Percentiles rank a stretch among this genome's conserved stretches.
phyloP scores from a whole-genome alignment of 2,797 vertebrate species.

The Tapirus indicus region DNA sequence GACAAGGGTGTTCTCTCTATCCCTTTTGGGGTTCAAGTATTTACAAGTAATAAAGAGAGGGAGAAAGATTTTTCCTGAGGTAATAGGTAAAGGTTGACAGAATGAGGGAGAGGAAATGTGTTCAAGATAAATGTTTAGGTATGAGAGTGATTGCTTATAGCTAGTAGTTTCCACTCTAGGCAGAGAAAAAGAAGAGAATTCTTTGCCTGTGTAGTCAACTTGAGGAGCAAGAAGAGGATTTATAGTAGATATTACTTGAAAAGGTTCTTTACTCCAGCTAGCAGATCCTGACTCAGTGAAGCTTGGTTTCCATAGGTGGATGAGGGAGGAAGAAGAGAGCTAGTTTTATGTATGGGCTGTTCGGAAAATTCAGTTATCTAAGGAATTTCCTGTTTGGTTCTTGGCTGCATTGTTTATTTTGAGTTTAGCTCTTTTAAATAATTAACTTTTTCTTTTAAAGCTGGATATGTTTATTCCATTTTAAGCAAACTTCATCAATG shows the following conservation, averaged over 20 bases:
- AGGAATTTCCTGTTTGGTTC: constrained; percentile 58
- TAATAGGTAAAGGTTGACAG: neutral
- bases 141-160: neutral
- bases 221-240: neutral
- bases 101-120: neutral
- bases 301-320: neutral
- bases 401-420: constrained; percentile 28
- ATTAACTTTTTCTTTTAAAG: constrained; percentile 20
- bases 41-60: neutral
- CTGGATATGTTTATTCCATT: neutral
- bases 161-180: neutral
- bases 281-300: neutral
- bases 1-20: neutral
- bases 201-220: neutral
- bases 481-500: constrained; percentile 7
- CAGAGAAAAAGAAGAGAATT: neutral
- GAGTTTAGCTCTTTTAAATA: constrained; percentile 37
- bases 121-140: neutral
- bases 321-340: neutral
- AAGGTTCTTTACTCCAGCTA: neutral
- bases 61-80: neutral
- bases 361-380: constrained; percentile 51
- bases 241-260: neutral
- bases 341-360: neutral
- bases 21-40: neutral